A percentile compares a stretch with the other conserved stretches of the same genome.
Conservation (phyloP, 37 sponge, comb jelly and placozoan genomes). For the Eunapius fragilis region DNA sequence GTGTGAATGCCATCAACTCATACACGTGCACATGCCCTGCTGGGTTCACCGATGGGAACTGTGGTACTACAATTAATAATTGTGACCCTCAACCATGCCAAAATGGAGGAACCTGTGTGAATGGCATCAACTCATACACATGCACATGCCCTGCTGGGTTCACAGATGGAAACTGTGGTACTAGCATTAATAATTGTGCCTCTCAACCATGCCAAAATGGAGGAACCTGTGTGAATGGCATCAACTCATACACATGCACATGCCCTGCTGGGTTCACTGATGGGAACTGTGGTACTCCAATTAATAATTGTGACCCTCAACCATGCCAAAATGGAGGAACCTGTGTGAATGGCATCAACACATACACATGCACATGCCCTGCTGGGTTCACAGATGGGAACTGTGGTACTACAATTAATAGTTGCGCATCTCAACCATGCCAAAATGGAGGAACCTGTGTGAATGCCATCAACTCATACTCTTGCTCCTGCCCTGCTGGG, state of each 20-base stretch:
- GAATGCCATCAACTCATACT: slow-evolving; percentile 10
- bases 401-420: slow-evolving; percentile 28
- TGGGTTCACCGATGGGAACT: slow-evolving; percentile 42
- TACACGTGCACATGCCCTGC: slow-evolving; percentile 21
- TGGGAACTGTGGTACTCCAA: slow-evolving; percentile 39
- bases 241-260: slow-evolving; percentile 20
- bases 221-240: slow-evolving; percentile 17
- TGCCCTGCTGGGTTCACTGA: slow-evolving; percentile 58
- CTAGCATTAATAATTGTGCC: background rate
- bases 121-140: slow-evolving; percentile 9
- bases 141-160: slow-evolving; percentile 42
- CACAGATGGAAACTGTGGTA: slow-evolving; percentile 17
- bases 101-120: slow-evolving; percentile 33
- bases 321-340: slow-evolving; percentile 49
- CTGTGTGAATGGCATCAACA: slow-evolving; percentile 38
- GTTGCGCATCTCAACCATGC: slow-evolving; percentile 48
- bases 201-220: slow-evolving; percentile 43
- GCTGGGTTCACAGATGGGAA: slow-evolving; percentile 35
- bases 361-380: slow-evolving; percentile 45
- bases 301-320: slow-evolving; percentile 57
- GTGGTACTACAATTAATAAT: slow-evolving; percentile 36
- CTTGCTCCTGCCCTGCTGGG: slow-evolving; percentile 42
- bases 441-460: slow-evolving; percentile 51
- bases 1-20: background rate
- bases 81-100: slow-evolving; percentile 34